A percentile compares a stretch with the other conserved stretches of the same genome.
Evolutionary conservation across 2,797 vertebrate genomes (phyloP).

Genomic region (Amphiprion clarkii): DNA sequence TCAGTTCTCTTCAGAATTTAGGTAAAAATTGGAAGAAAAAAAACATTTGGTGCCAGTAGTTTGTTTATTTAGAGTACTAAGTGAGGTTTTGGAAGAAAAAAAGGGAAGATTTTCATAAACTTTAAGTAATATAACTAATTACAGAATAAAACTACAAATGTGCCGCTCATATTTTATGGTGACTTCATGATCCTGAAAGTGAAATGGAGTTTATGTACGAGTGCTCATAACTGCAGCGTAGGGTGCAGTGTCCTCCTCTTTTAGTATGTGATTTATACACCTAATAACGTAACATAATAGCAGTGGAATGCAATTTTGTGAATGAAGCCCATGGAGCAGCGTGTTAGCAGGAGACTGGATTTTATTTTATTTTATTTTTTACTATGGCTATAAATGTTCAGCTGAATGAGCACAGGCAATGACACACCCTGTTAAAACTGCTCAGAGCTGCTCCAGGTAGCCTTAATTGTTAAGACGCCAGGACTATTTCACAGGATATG

Average conservation of each 20-base stretch:
- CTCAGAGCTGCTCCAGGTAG: slow-evolving; percentile 33
- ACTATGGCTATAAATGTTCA: slow-evolving; percentile 55
- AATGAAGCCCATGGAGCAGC: slow-evolving; percentile 45
- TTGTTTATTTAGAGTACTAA: too few relatives aligned
- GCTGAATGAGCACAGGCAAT: slow-evolving; percentile 47
- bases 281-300: slow-evolving; percentile 52
- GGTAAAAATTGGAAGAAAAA: too few relatives aligned
- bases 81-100: too few relatives aligned
- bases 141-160: background rate
- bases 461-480: slow-evolving; percentile 29
- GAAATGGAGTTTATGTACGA: background rate
- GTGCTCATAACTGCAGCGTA: background rate
- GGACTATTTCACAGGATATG: slow-evolving; percentile 6
- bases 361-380: slow-evolving; percentile 47
- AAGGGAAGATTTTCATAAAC: too few relatives aligned
- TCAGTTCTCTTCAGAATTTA: too few relatives aligned
- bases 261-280: slow-evolving; percentile 45
- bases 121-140: too few relatives aligned
- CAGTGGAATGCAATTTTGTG: slow-evolving; percentile 60
- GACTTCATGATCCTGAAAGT: background rate
- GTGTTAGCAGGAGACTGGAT: slow-evolving; percentile 12
- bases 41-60: too few relatives aligned
- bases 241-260: slow-evolving; percentile 1
- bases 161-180: background rate
- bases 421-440: slow-evolving; percentile 60